Base-by-base conservation (phyloP, 2,113 vertebrate species). In the Ptychochromis oligacanthus region DNA sequence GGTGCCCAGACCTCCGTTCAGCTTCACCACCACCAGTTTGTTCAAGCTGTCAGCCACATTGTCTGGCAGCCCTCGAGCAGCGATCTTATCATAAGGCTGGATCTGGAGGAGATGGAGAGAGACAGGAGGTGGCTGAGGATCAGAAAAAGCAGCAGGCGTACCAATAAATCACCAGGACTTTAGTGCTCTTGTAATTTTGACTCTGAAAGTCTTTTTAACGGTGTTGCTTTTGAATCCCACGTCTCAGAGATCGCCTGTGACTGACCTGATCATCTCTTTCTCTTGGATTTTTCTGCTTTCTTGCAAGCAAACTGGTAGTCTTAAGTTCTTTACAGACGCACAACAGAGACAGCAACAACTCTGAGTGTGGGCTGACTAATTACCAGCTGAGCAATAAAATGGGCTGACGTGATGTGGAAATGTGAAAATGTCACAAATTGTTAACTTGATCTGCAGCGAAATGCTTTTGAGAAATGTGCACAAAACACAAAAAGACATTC, bases 1-100 rank as follows among this genome's bases (percentile, higher is more conserved):
- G 74, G 98, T 99, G 74, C 98, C 98, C 94, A 99, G 89, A 55
- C 98, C 98, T 0, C 98, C 98, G 80, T 99, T 99, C 61, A 99
- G 97, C 92, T 99, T 99, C 80, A 99, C 97, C 59, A 99, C 98
- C 70, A 97, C 98, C 80, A 99, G 92, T 82, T 99, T 99, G 93
- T 99, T 99, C 65, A 99, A 80, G 83, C 96, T 96, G 57, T 97
- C 95, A 2, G 98, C 95, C 12, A 99, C 94, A 64, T 95, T 97
- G 78, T 96, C 95, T 0, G 97, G 97, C 57, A 99, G 91, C 9
- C 97, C 97, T 70, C 95, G 94, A 13, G 95, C 95, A 10, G 96
- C 96, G 89, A 99, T 98, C 95, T 96, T 97, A 83, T 99, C 98
- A 60, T 99, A 99, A 3, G 98, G 97, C 84, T 97, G 98, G 93